Evolutionary conservation across 2,888 invertebrate genomes (phyloP).

Genomic region (Onthophagus sagittarius): DNA sequence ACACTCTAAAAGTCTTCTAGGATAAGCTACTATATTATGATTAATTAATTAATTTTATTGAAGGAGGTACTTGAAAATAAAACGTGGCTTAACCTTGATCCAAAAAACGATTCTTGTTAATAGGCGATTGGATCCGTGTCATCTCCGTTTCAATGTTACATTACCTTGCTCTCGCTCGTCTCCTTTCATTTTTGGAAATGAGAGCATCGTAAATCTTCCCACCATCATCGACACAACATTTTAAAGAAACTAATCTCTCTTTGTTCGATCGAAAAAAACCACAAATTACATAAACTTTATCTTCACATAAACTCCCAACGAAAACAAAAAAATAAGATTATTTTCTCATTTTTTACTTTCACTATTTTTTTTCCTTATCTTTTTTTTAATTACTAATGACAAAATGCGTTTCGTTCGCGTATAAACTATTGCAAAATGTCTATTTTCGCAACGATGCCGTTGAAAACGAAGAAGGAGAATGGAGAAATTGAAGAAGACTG

Average conservation of each 20-base stretch:
- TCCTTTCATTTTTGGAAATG: neutral
- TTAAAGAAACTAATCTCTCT: neutral
- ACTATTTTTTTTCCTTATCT: neutral
- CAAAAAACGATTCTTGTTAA: neutral
- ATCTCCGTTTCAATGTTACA: neutral
- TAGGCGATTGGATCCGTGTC: neutral
- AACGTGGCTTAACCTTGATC: neutral
- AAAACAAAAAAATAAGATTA: neutral
- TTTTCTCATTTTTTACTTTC: neutral
- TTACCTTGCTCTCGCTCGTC: neutral
- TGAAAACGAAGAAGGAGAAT: neutral
- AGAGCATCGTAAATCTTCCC: neutral
- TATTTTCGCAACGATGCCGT: neutral
- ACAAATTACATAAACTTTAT: too few relatives aligned
- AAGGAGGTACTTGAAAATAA: neutral
- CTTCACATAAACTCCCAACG: too few relatives aligned
- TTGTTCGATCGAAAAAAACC: neutral
- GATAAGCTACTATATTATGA: too few relatives aligned
- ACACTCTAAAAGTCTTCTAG: too few relatives aligned
- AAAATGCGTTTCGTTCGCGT: neutral
- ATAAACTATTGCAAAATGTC: neutral
- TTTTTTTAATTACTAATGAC: too few relatives aligned
- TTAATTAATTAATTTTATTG: neutral
- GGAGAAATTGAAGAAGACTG: neutral
- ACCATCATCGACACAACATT: neutral